phyloP scores from a whole-genome alignment of 2,888 invertebrate genomes.

The Meteorus colon region DNA sequence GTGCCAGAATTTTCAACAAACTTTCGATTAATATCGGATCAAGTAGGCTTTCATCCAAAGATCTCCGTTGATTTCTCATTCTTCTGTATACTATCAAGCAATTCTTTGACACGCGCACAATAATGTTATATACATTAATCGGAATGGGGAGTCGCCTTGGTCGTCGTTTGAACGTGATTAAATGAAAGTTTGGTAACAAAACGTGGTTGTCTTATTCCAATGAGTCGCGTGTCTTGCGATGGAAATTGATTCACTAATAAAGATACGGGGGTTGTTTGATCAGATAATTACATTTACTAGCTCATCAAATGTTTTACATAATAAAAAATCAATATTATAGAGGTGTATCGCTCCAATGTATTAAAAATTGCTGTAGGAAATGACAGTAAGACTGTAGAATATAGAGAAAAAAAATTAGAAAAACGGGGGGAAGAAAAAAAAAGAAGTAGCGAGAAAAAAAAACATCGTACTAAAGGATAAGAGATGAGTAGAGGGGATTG shows the following conservation, averaged over 20 bases:
- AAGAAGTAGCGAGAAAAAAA: no score
- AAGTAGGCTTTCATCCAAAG: conserved; percentile 52
- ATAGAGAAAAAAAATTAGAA: conserved; percentile 5
- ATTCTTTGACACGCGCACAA: not conserved
- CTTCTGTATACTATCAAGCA: not conserved
- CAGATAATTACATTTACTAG: conserved; percentile 64
- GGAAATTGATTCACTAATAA: conserved; percentile 65
- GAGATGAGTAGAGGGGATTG: conserved; percentile 65
- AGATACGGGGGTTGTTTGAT: conserved; percentile 63
- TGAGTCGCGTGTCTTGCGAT: no score
- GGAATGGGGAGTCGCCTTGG: conserved; percentile 50
- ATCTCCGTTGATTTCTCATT: not conserved
- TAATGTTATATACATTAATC: not conserved
- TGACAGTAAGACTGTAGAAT: not conserved
- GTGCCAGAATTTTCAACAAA: conserved; percentile 30
- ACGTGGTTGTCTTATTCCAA: conserved; percentile 48
- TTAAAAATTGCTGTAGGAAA: conserved; percentile 34
- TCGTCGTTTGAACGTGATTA: conserved; percentile 62
- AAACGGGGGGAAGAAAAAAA: conserved; percentile 8
- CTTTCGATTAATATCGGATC: conserved; percentile 57
- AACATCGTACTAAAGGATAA: conserved; percentile 58
- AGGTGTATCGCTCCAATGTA: not conserved
- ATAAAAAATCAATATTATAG: conserved; percentile 8
- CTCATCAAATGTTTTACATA: conserved; percentile 51
- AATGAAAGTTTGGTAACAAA: conserved; percentile 61